A percentile compares a stretch with the other conserved stretches of the same genome.
These are phyloP conservation scores for Metopolophium dirhodum DNA, from an alignment of 1,140 invertebrate genomes.

Conservation along the genomic window DNA sequence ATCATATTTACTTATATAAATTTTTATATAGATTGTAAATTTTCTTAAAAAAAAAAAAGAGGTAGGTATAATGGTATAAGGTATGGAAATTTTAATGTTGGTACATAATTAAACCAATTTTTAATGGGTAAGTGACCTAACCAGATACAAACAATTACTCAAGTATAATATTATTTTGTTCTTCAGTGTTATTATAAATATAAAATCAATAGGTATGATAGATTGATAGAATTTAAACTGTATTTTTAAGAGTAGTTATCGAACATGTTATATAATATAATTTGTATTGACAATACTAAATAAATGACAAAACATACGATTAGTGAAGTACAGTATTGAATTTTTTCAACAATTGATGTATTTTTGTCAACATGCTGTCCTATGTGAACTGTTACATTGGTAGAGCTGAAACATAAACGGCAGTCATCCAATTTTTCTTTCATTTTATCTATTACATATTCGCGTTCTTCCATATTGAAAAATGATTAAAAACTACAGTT, in stretches of 20 bases:
- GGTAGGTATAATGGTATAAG: not conserved
- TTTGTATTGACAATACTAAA: not conserved
- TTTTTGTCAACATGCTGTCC: not conserved
- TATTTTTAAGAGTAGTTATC: not conserved
- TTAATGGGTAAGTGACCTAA: not conserved
- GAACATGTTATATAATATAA: not conserved
- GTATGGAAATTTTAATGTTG: no score
- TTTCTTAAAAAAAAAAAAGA: no score
- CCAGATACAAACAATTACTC: not conserved
- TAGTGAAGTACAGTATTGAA: constrained; percentile 44
- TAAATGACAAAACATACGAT: constrained; percentile 8
- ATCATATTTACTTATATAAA: no score
- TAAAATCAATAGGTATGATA: not conserved
- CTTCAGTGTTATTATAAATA: not conserved
- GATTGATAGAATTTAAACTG: not conserved
- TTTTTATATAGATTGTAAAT: no score
- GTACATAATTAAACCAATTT: no score
- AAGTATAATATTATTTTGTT: not conserved
- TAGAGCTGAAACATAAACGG: not conserved
- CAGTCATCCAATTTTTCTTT: not conserved
- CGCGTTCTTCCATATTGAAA: constrained; percentile 14
- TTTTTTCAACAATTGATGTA: constrained; percentile 39
- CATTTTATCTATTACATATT: not conserved
- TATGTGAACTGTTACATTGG: constrained; percentile 17
- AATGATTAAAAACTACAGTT: not conserved